Evolutionary conservation across 2,113 vertebrate species (phyloP), one percentile per base, ranked within the genome.

Genomic region (Aleadryas rufinucha): DNA sequence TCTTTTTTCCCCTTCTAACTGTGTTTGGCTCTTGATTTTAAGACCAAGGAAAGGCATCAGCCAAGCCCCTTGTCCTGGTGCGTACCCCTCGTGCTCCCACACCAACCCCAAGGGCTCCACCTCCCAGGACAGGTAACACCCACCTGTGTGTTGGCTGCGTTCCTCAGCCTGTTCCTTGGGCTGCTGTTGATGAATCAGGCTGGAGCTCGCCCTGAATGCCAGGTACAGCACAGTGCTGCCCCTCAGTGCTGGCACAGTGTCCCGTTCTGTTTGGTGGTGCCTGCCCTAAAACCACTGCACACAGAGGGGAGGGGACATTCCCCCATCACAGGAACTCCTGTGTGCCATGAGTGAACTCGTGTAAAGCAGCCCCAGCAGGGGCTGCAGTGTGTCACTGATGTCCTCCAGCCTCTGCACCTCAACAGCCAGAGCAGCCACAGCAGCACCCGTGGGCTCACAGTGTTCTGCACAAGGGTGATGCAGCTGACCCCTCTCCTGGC

Each of bases 301-400:
- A 1, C 13, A 24, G 35, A 65, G 61, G 27, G 7, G 2, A 39
- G 30, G 18, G 20, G 11, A 13, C 35, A 28, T 31, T 74, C 13
- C 12, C 14, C 22, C 30, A 4, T 31, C 21, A 9, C 15, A 39
- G 24, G 22, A 71, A 33, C 21, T 49, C 7, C 15, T 5, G 30
- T 39, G 13, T 15, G 37, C 39, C 27, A 16, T 2, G 17, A 54
- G 41, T 30, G 33, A 72, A 9, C 37, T 30, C 4, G 0, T 42
- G 66, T 33, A 39, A 59, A 12, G 11, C 28, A 28, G 23, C 31
- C n/a, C 2, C 84, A 99, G 99, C 97, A 99, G 98, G 95, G 98
- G 99, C 91, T 99, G 99, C 33, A 98, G 99, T 1, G 98, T 99
- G 76, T 99, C 99, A 99, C 98, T 99, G 59, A 99, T 98, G 98